Evolutionary conservation across 2,888 invertebrate genomes (phyloP).

Genomic region (Chrysopilus asiliformis): DNA sequence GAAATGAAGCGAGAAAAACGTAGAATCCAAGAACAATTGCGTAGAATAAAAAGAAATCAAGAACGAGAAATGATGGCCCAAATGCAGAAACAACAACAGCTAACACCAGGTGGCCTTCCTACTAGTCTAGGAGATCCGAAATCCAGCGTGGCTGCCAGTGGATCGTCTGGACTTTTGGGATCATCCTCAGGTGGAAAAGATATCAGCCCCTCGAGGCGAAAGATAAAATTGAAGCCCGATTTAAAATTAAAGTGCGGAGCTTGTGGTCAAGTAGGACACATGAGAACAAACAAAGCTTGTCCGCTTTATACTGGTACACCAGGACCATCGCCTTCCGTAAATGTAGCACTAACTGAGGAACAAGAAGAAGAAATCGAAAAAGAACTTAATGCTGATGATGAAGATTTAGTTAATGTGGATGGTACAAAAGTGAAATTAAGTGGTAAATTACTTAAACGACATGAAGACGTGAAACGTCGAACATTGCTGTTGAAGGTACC

Average conservation of each 20-base stretch:
- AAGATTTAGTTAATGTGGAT: slow-evolving; percentile 83
- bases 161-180: slow-evolving; percentile 20
- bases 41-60: slow-evolving; percentile 89
- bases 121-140: slow-evolving; percentile 34
- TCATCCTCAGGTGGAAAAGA: slow-evolving; percentile 33
- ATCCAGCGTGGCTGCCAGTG: slow-evolving; percentile 21
- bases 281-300: slow-evolving; percentile 91
- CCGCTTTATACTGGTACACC: slow-evolving; percentile 70
- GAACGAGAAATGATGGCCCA: slow-evolving; percentile 59
- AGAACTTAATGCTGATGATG: slow-evolving; percentile 62
- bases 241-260: slow-evolving; percentile 91
- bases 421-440: slow-evolving; percentile 89
- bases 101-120: slow-evolving; percentile 34
- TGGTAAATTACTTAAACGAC: slow-evolving; percentile 74
- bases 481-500: slow-evolving; percentile 66
- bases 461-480: slow-evolving; percentile 74
- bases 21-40: slow-evolving; percentile 86
- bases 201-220: slow-evolving; percentile 55
- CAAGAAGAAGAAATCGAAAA: slow-evolving; percentile 73
- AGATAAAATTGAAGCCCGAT: slow-evolving; percentile 78
- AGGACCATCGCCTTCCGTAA: slow-evolving; percentile 46
- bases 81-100: slow-evolving; percentile 31
- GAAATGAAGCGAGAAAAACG: slow-evolving; percentile 97
- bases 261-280: slow-evolving; percentile 57
- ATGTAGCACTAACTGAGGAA: slow-evolving; percentile 64